These are phyloP conservation scores for Gymnocephalus cernua DNA, from an alignment of 2,113 vertebrate genomes.

Conservation along the genomic window DNA sequence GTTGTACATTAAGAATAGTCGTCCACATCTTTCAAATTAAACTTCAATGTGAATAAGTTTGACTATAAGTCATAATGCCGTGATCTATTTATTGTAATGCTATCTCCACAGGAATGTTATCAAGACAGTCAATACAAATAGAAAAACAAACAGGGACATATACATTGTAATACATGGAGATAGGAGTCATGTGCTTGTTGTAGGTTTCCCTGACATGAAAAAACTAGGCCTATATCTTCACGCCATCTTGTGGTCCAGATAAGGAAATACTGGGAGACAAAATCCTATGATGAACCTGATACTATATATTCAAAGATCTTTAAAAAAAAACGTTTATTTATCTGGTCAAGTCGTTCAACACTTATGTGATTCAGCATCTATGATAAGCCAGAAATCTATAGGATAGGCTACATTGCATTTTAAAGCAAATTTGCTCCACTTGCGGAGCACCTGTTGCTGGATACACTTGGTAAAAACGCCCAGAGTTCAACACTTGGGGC, in stretches of 20 bases:
- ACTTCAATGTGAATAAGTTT: neutral
- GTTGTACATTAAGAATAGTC: neutral
- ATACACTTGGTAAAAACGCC: neutral
- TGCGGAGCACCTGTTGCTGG: neutral
- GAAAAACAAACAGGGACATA: neutral
- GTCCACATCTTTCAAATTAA: neutral
- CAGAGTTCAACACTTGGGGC: neutral
- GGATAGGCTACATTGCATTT: neutral
- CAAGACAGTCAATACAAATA: neutral
- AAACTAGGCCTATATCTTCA: neutral
- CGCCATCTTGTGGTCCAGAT: constrained; percentile 65
- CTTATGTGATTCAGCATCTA: neutral
- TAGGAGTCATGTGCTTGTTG: neutral
- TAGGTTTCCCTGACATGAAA: neutral
- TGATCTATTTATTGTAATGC: neutral
- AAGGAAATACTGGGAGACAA: constrained; percentile 2
- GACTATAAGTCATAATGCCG: too few species aligned
- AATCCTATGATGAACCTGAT: neutral
- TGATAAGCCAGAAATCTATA: neutral
- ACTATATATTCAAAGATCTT: neutral
- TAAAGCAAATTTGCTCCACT: neutral
- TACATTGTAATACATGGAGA: neutral
- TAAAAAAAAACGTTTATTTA: too few species aligned
- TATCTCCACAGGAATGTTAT: neutral
- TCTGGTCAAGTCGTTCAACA: neutral